phyloP scores from a whole-genome alignment of 2,888 invertebrate species.

The Polydrusus pterygomalis region DNA sequence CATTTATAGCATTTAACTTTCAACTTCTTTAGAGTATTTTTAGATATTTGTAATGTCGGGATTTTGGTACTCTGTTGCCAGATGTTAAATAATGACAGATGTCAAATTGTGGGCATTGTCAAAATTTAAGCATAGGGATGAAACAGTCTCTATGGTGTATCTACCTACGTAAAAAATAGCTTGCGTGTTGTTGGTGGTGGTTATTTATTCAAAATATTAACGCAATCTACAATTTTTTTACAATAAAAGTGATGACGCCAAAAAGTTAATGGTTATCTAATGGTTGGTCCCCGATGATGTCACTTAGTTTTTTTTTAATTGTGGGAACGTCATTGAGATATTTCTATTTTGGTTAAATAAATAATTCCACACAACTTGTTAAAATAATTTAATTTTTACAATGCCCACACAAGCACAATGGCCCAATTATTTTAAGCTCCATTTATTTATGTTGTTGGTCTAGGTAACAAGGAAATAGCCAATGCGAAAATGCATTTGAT shows the following conservation, averaged over 20 bases:
- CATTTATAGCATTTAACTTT: constrained; percentile 39
- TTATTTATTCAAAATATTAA: neutral
- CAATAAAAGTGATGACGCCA: neutral
- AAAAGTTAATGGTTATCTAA: neutral
- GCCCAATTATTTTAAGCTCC: too few relatives aligned
- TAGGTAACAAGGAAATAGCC: too few relatives aligned
- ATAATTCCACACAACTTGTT: neutral
- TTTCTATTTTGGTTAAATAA: constrained; percentile 7
- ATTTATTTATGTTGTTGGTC: too few relatives aligned
- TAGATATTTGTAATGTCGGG: constrained; percentile 47
- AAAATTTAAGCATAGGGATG: too few relatives aligned
- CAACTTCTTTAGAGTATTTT: constrained; percentile 46
- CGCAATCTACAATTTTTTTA: neutral
- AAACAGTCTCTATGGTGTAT: too few relatives aligned
- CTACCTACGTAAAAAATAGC: too few relatives aligned
- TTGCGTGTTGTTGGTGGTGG: neutral
- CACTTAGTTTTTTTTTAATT: constrained; percentile 6
- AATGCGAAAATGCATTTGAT: too few relatives aligned
- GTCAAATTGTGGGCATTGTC: neutral
- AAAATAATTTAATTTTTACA: neutral
- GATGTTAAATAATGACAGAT: constrained; percentile 21
- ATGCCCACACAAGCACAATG: neutral
- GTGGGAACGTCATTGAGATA: constrained; percentile 20
- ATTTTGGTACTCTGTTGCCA: constrained; percentile 48
- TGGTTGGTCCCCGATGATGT: neutral